A percentile compares a stretch with the other conserved stretches of the same genome.
Evolutionary conservation across 2,113 vertebrate species (phyloP).

Genomic region (Chitala chitala): DNA sequence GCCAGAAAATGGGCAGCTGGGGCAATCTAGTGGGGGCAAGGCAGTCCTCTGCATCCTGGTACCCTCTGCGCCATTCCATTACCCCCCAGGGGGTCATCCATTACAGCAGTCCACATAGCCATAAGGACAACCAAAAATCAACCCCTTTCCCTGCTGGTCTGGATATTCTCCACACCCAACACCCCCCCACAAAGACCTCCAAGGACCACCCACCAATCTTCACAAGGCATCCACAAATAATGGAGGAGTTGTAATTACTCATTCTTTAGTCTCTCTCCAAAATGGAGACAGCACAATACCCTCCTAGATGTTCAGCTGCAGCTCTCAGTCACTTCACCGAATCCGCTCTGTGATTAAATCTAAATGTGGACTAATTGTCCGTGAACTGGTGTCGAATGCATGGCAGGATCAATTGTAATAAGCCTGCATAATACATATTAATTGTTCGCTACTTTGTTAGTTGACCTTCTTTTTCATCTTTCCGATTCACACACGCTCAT

Average conservation of each 20-base stretch:
- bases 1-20: background rate
- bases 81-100: constrained; percentile 2
- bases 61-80: constrained; percentile 6
- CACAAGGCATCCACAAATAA: constrained; percentile 29
- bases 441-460: constrained; percentile 12
- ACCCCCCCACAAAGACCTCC: no score
- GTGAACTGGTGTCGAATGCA: background rate
- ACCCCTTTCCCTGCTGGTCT: background rate
- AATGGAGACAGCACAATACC: background rate
- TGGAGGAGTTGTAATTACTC: constrained; percentile 53
- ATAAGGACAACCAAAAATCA: background rate
- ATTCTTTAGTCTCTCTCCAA: constrained; percentile 39
- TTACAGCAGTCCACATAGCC: background rate
- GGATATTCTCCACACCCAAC: constrained; percentile 31
- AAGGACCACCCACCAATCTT: background rate
- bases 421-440: constrained; percentile 19
- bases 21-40: no score
- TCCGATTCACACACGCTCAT: background rate
- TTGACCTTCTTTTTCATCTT: background rate
- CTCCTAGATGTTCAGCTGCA: background rate
- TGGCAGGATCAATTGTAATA: constrained; percentile 14
- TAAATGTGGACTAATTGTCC: background rate
- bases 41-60: background rate
- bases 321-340: background rate
- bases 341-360: background rate